Evolutionary conservation across 30 jellyfish, hydroid and myxozoan genomes (phyloP).

Genomic region (Hydractinia echinata): DNA sequence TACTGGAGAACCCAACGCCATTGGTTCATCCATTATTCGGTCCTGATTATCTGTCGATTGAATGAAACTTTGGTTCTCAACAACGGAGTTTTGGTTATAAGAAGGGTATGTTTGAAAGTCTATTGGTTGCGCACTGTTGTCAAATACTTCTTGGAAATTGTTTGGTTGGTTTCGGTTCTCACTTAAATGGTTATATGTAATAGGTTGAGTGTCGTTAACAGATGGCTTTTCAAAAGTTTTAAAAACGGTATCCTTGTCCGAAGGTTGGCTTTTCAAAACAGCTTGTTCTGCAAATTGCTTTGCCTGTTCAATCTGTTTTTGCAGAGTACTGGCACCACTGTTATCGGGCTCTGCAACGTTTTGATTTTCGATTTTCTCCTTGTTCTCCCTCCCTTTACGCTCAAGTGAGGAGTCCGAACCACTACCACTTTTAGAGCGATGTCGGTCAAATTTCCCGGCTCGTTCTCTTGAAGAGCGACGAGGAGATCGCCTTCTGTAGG

Average conservation of each 20-base stretch:
- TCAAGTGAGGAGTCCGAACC: conserved; percentile 32
- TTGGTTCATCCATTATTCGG: conserved; percentile 31
- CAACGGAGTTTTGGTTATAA: no score
- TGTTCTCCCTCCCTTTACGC: conserved; percentile 1
- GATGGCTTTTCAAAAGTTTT: no score
- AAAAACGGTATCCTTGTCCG: neutral
- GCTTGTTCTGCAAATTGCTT: neutral
- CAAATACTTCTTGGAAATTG: neutral
- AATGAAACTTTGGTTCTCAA: no score
- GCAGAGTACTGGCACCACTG: neutral
- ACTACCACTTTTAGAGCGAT: conserved; percentile 32
- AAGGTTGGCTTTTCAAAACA: neutral
- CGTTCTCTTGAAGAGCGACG: conserved; percentile 4
- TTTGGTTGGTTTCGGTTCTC: neutral
- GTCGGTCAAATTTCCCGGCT: conserved; percentile 25
- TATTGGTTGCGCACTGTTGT: neutral
- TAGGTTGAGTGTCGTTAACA: no score
- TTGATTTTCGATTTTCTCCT: neutral
- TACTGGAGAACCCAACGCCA: conserved; percentile 19
- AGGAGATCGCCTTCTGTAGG: neutral
- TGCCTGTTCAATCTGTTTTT: conserved; percentile 8
- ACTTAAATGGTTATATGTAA: no score
- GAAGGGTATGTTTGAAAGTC: no score
- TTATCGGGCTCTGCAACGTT: neutral
- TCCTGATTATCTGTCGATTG: neutral